Evolutionary conservation across 2,797 vertebrate genomes (phyloP).

Genomic region (Enteromius afrohamiltoni): DNA sequence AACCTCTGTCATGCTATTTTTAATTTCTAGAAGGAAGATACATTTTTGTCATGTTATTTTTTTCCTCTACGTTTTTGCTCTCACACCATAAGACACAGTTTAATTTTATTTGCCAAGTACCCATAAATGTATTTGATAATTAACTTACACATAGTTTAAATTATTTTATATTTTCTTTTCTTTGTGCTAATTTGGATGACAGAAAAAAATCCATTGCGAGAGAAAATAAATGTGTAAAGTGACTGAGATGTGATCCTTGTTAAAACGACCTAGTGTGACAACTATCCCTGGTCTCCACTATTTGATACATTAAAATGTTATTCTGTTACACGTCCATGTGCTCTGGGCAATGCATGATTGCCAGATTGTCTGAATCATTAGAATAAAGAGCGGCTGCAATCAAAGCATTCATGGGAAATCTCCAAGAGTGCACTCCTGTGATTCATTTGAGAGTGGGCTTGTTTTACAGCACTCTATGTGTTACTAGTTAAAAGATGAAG

Average conservation of each 20-base stretch:
- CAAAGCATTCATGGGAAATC: constrained; percentile 43
- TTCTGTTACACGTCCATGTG: constrained; percentile 8
- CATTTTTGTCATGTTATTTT: too few relatives aligned
- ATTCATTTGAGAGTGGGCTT: constrained; percentile 20
- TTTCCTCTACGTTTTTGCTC: too few relatives aligned
- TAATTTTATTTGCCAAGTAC: too few relatives aligned
- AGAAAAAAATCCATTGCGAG: neutral
- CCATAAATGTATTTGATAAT: too few relatives aligned
- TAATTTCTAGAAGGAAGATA: too few relatives aligned
- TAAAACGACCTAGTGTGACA: neutral
- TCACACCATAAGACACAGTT: too few relatives aligned
- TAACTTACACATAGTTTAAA: too few relatives aligned
- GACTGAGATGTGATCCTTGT: neutral
- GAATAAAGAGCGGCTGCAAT: constrained; percentile 43
- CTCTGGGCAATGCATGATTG: constrained; percentile 19
- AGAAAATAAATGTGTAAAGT: neutral
- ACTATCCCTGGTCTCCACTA: neutral
- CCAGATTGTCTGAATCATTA: constrained; percentile 47
- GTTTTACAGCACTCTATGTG: neutral
- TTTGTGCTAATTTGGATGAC: neutral
- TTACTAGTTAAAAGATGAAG: constrained; percentile 34
- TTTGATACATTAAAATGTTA: constrained; percentile 15
- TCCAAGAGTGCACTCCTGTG: constrained; percentile 34
- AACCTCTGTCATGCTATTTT: too few relatives aligned
- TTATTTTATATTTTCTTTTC: too few relatives aligned